phyloP scores from a whole-genome alignment of 1,140 invertebrate species.

The Drosophila subpulchrella region DNA sequence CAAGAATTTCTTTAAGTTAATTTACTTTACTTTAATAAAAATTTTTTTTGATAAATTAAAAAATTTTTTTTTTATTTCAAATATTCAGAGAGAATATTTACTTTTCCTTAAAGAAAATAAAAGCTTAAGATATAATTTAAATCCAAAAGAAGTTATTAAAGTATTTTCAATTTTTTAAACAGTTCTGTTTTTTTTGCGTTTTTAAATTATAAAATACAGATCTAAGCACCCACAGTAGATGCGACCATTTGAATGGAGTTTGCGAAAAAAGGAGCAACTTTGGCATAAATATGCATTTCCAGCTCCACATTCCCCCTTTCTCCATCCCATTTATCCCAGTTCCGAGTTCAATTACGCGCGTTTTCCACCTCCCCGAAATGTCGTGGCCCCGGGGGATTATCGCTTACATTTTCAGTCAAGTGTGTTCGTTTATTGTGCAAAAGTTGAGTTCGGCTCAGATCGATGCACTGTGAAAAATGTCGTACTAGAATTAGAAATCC shows the following conservation, averaged over 20 bases:
- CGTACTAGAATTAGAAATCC: too few species aligned
- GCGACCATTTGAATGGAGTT: conserved; percentile 41
- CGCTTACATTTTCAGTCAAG: conserved; percentile 79
- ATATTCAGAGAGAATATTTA: too few species aligned
- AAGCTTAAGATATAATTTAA: neutral
- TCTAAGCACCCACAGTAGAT: conserved; percentile 15
- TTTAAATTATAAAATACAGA: too few species aligned
- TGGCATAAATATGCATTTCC: conserved; percentile 69
- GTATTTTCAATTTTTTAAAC: neutral
- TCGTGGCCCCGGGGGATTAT: conserved; percentile 70
- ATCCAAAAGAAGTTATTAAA: neutral
- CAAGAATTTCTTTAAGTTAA: too few species aligned
- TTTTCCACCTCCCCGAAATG: conserved; percentile 47
- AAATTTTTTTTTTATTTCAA: too few species aligned
- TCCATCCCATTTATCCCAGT: conserved; percentile 18
- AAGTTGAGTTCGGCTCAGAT: conserved; percentile 47
- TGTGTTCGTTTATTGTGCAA: conserved; percentile 68
- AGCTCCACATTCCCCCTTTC: neutral
- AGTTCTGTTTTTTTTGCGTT: neutral
- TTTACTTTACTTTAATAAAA: too few species aligned
- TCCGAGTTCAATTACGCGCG: conserved; percentile 70
- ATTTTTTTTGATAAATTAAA: too few species aligned
- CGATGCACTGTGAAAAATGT: neutral
- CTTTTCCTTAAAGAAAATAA: too few species aligned
- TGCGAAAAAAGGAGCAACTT: conserved; percentile 63